phyloP scores from a whole-genome alignment of 1,140 invertebrate genomes.

The Druon quercuslanigerum region DNA sequence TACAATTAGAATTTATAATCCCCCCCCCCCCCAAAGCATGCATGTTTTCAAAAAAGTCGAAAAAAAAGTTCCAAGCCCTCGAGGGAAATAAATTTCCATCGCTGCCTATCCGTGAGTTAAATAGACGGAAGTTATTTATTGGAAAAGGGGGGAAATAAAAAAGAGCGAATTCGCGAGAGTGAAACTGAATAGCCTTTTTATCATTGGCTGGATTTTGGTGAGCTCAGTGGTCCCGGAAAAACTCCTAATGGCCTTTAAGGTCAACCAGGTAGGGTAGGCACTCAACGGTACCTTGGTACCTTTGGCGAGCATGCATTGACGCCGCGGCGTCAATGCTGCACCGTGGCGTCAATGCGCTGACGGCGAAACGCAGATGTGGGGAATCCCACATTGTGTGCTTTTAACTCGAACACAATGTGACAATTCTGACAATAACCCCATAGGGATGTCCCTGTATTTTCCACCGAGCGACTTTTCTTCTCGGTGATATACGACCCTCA shows the following conservation, averaged over 20 bases:
- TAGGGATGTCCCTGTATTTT: constrained; percentile 13
- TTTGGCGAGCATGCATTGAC: background rate
- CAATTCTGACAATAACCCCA: constrained; percentile 29
- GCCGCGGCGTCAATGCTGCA: background rate
- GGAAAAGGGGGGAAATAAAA: background rate
- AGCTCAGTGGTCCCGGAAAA: constrained; percentile 19
- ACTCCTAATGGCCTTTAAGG: constrained; percentile 8
- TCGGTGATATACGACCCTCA: background rate
- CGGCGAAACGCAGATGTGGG: constrained; percentile 9
- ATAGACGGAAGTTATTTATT: too few relatives aligned
- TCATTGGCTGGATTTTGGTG: background rate
- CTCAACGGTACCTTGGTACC: background rate
- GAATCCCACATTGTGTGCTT: background rate
- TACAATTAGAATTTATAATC: too few relatives aligned
- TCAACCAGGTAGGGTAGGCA: constrained; percentile 9
- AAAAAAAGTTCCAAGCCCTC: background rate
- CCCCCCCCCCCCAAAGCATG: too few relatives aligned
- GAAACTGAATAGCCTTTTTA: background rate
- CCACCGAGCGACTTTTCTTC: constrained; percentile 25
- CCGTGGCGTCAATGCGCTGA: background rate
- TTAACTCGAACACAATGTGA: constrained; percentile 21
- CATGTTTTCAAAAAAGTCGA: too few relatives aligned
- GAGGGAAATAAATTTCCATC: constrained; percentile 12
- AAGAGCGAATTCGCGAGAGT: background rate
- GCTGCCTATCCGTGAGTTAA: background rate